phyloP scores from a whole-genome alignment of 1,140 invertebrate species.

The Musca vetustissima region DNA sequence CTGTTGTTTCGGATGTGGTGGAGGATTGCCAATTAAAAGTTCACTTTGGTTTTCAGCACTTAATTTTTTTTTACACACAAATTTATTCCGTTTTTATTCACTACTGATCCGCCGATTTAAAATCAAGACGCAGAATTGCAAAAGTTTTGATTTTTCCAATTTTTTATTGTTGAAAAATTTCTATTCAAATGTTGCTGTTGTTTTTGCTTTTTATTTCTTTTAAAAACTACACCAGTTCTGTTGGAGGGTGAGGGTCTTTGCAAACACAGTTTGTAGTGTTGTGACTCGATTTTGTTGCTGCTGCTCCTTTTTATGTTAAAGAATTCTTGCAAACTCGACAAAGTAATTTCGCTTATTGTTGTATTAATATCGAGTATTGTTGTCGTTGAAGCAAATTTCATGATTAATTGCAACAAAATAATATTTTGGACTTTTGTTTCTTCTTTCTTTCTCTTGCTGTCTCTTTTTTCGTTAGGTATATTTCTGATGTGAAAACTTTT shows the following conservation, averaged over 20 bases:
- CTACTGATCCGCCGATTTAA: constrained; percentile 12
- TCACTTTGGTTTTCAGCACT: constrained; percentile 28
- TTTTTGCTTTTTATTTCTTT: constrained; percentile 28
- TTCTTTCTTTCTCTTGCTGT: no score
- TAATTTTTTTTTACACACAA: constrained; percentile 25
- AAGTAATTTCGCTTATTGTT: constrained; percentile 31
- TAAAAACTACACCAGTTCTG: constrained; percentile 39
- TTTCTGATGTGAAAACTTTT: no score
- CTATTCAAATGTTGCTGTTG: constrained; percentile 24
- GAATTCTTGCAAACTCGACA: constrained; percentile 33
- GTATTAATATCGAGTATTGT: constrained; percentile 41
- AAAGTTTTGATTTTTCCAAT: constrained; percentile 54
- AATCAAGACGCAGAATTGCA: constrained; percentile 53
- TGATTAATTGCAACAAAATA: constrained; percentile 43
- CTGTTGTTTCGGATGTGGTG: neutral
- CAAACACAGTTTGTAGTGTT: constrained; percentile 43
- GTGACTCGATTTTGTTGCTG: constrained; percentile 25
- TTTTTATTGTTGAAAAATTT: constrained; percentile 36
- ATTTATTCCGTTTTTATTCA: constrained; percentile 29
- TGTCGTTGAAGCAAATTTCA: constrained; percentile 54
- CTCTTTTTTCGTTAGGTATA: no score
- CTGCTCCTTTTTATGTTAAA: constrained; percentile 30
- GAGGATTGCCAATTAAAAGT: neutral
- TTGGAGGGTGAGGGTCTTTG: constrained; percentile 34
- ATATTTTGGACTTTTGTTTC: no score